Base-by-base conservation (phyloP, 2,888 invertebrate genomes). In the Ceratothoa steindachneri region DNA sequence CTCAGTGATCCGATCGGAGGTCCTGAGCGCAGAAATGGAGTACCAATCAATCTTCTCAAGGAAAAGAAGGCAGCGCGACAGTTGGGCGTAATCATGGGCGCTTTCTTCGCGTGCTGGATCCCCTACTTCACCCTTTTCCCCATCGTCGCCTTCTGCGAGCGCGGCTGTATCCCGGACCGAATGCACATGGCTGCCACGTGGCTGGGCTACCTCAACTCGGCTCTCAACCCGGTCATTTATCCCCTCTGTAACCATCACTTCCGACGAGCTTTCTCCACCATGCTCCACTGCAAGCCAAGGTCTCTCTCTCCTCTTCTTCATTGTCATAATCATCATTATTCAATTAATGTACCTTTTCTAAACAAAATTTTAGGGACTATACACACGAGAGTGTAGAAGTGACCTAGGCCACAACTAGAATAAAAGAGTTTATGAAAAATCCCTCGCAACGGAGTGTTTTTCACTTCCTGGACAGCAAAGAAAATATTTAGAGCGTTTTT, bases 91-190 rank as follows among this genome's bases (percentile, higher is more conserved):
- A 88, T 88, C 70, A 86, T 87, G 82, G 87, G 87, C 24, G 87
- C 87, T 1, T 88, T 88, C 81, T 85, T 88, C 1, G 82, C 87
- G 70, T 88, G 88, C 81, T 88, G 88, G 85, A 83, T 88, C 29
- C 88, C 88, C n/a, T 88, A 88, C 82, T 88, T 88, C 81, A 85
- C 86, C 51, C 83, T 87, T 4, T 88, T 88, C 81, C 83, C 87
- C 69, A 86, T 87, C 24, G 87, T 87, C 78, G 85, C 87, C 60
- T 86, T 85, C 75, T 87, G 87, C 81, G 77, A 72, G n/a, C n/a
- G n/a, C n/a, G 74, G 71, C 24, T 87, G 87, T 81, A 83, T 87
- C 0, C 82, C 83, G 30, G 82, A 83, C n/a, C 83, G 82, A 1
- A 81, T 85, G 2, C 83, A 86, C 80, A 84, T 84, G 24, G 84